A percentile compares a stretch with the other conserved stretches of the same genome.
phyloP scores from a whole-genome alignment of 1,140 invertebrate genomes.

The Thaumetopoea pityocampa region DNA sequence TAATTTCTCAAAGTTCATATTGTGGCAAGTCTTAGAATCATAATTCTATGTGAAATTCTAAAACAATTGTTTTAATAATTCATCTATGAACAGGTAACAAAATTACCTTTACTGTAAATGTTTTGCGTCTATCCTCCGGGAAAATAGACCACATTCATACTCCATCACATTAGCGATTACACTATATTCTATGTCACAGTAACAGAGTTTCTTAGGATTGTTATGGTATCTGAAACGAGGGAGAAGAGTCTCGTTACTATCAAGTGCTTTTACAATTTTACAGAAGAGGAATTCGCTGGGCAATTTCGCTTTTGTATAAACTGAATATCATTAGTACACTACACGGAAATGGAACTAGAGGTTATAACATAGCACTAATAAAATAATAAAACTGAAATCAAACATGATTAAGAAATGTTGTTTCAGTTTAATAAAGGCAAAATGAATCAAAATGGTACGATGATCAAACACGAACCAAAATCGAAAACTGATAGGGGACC shows the following conservation, averaged over 20 bases:
- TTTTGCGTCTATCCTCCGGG: constrained; percentile 36
- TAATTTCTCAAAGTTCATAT: too few relatives aligned
- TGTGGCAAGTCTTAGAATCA: too few relatives aligned
- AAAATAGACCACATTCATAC: constrained; percentile 37
- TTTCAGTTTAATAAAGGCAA: too few relatives aligned
- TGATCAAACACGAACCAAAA: too few relatives aligned
- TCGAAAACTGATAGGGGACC: too few relatives aligned
- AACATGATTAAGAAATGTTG: too few relatives aligned
- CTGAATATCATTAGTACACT: too few relatives aligned
- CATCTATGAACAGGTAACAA: constrained; percentile 1
- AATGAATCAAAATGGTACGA: too few relatives aligned
- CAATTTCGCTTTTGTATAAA: constrained; percentile 23
- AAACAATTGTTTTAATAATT: constrained; percentile 3
- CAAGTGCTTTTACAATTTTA: constrained; percentile 13
- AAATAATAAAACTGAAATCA: too few relatives aligned
- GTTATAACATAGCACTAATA: too few relatives aligned
- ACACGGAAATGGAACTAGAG: too few relatives aligned
- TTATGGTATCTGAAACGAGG: constrained; percentile 57
- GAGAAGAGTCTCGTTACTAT: constrained; percentile 38
- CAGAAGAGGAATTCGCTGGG: constrained; percentile 22
- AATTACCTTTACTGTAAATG: constrained; percentile 46
- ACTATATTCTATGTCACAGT: constrained; percentile 27
- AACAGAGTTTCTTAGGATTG: constrained; percentile 27
- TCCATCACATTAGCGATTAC: constrained; percentile 41
- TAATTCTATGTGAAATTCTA: constrained; percentile 1